Percentiles rank a stretch among this genome's conserved stretches.
Evolutionary conservation across 2,113 vertebrate species (phyloP).

Genomic region (Nematolebias whitei): DNA sequence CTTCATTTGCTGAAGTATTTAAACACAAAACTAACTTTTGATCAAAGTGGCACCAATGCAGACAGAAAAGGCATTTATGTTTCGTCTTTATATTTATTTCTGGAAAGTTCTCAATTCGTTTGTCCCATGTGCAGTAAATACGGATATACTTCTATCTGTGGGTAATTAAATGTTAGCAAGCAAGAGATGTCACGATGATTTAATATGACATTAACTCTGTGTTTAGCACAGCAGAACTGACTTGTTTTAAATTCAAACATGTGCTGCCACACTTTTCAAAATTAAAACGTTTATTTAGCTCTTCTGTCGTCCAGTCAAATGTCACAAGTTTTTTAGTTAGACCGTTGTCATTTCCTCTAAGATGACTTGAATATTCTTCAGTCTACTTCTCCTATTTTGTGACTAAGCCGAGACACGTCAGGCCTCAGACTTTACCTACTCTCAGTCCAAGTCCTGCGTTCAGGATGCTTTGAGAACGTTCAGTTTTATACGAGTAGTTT

Average conservation of each 20-base stretch:
- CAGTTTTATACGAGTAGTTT: neutral
- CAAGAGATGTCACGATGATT: too few species aligned
- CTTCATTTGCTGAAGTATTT: neutral
- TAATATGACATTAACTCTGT: too few species aligned
- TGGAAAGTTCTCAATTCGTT: too few species aligned
- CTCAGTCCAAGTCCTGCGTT: too few species aligned
- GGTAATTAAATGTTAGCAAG: too few species aligned
- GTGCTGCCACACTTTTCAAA: neutral
- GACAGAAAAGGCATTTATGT: too few species aligned
- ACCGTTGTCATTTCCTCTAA: slow-evolving; percentile 12
- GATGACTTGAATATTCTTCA: neutral
- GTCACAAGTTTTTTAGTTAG: neutral
- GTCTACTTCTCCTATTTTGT: slow-evolving; percentile 5
- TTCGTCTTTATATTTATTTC: too few species aligned
- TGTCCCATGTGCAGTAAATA: too few species aligned
- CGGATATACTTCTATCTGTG: too few species aligned
- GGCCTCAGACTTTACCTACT: neutral
- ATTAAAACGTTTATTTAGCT: neutral
- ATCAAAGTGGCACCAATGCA: neutral
- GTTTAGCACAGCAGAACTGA: too few species aligned
- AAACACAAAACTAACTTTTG: neutral
- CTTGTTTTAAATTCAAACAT: neutral
- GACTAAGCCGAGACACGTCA: neutral
- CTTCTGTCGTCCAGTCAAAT: neutral
- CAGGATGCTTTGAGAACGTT: too few species aligned